A percentile compares a stretch with the other conserved stretches of the same genome.
Conservation (phyloP, 2,113 vertebrate species). For the Meleagris gallopavo region DNA sequence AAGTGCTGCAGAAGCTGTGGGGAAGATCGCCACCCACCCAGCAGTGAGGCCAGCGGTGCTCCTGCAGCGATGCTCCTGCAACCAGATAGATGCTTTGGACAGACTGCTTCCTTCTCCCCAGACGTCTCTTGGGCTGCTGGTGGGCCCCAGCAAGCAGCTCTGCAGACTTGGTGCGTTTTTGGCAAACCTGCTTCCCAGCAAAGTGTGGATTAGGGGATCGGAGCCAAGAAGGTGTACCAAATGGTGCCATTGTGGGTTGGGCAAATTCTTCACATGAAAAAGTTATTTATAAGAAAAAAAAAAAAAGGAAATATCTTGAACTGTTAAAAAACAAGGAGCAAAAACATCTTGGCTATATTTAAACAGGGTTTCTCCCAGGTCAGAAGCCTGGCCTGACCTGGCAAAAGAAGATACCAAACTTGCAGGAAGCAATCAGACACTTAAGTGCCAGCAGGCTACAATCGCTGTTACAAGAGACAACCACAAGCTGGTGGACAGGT, state of each 20-base stretch:
- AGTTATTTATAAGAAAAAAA: neutral
- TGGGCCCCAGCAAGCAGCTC: neutral
- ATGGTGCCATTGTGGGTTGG: neutral
- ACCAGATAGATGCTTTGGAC: neutral
- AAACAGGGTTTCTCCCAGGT: neutral
- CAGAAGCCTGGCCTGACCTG: neutral
- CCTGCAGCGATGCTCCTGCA: neutral
- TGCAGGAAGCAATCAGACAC: neutral
- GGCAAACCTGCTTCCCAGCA: neutral
- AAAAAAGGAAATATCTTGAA: neutral
- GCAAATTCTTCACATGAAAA: neutral
- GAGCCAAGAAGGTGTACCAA: neutral
- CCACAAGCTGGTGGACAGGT: fast-evolving
- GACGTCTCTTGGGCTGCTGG: neutral
- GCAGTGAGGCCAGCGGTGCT: neutral
- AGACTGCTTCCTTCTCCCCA: neutral
- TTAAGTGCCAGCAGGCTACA: neutral
- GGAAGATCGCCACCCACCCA: neutral
- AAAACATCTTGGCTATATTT: constrained; percentile 47
- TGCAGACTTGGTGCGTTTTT: neutral
- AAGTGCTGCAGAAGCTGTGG: neutral
- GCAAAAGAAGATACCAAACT: neutral
- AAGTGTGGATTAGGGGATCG: neutral
- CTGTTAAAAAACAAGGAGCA: constrained; percentile 18
- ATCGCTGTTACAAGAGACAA: neutral